These are phyloP conservation scores for Brachionus rubens DNA, from an alignment of 1,140 invertebrate species.

Conservation along the genomic window DNA sequence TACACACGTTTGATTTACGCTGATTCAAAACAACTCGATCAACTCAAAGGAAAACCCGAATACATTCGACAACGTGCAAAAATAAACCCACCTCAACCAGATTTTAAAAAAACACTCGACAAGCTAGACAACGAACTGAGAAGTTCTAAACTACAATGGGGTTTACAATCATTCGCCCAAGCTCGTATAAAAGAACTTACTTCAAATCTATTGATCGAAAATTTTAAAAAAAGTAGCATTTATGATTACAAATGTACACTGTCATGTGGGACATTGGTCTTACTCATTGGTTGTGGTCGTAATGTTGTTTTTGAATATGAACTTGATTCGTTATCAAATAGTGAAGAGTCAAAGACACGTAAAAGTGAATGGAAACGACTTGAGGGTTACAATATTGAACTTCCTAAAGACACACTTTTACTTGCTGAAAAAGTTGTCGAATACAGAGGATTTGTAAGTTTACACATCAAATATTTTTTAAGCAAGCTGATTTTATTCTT, in stretches of 20 bases:
- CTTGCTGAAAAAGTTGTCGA: conserved; percentile 34
- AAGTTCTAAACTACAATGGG: conserved; percentile 8
- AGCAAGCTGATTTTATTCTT: neutral
- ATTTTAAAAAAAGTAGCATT: conserved; percentile 36
- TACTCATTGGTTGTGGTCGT: conserved; percentile 28
- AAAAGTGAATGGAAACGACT: conserved; percentile 3
- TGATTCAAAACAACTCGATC: neutral
- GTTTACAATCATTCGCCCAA: neutral
- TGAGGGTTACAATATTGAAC: conserved; percentile 42
- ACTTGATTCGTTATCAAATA: neutral
- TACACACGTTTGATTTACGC: conserved; percentile 2
- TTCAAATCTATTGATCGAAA: neutral
- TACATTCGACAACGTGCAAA: neutral
- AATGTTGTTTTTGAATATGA: conserved; percentile 16
- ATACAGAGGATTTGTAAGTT: neutral
- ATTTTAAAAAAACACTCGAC: conserved; percentile 5
- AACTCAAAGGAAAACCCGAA: conserved; percentile 2
- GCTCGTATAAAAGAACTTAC: neutral
- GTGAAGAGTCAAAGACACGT: neutral
- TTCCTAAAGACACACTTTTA: conserved; percentile 31
- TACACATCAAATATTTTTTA: neutral
- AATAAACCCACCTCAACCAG: neutral
- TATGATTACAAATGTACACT: conserved; percentile 34
- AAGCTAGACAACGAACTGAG: conserved; percentile 9
- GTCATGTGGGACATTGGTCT: conserved; percentile 4